Evolutionary conservation across 2,888 invertebrate species (phyloP).

Genomic region (Blera fallax): DNA sequence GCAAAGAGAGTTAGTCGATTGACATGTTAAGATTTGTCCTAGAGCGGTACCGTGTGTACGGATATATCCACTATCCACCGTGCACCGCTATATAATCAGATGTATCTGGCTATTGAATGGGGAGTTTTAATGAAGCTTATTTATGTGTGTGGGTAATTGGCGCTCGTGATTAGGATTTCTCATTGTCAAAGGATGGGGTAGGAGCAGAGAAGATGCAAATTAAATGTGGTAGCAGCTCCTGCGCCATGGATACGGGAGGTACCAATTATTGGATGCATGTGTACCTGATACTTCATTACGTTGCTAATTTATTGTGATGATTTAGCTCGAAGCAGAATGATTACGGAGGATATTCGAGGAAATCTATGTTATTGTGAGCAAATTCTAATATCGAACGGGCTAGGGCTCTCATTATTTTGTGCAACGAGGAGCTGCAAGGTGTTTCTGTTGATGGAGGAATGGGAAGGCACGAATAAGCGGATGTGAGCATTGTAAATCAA

Average conservation of each 20-base stretch:
- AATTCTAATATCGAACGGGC: background rate
- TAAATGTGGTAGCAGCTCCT: slow-evolving; percentile 46
- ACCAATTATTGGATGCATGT: slow-evolving; percentile 47
- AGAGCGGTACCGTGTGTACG: slow-evolving; percentile 48
- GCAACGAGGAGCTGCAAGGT: background rate
- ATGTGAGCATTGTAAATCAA: background rate
- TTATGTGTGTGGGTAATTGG: slow-evolving; percentile 65
- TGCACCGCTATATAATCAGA: slow-evolving; percentile 59
- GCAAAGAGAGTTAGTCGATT: slow-evolving; percentile 56
- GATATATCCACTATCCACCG: too few species aligned
- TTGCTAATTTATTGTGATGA: slow-evolving; percentile 66
- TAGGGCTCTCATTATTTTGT: background rate
- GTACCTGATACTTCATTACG: slow-evolving; percentile 53
- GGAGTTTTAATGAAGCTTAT: slow-evolving; percentile 62
- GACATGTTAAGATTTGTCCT: slow-evolving; percentile 72
- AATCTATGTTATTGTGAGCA: slow-evolving; percentile 15
- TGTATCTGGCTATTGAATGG: slow-evolving; percentile 27
- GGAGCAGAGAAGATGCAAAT: slow-evolving; percentile 50
- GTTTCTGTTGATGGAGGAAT: background rate
- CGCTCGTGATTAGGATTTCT: slow-evolving; percentile 43
- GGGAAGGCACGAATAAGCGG: background rate
- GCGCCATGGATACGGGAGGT: background rate
- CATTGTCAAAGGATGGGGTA: slow-evolving; percentile 31
- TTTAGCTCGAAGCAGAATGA: slow-evolving; percentile 33
- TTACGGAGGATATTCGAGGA: slow-evolving; percentile 4